A percentile compares a stretch with the other conserved stretches of the same genome.
These are phyloP conservation scores for Propsilocerus akamusi DNA, from an alignment of 1,140 invertebrate genomes.

Conservation along the genomic window DNA sequence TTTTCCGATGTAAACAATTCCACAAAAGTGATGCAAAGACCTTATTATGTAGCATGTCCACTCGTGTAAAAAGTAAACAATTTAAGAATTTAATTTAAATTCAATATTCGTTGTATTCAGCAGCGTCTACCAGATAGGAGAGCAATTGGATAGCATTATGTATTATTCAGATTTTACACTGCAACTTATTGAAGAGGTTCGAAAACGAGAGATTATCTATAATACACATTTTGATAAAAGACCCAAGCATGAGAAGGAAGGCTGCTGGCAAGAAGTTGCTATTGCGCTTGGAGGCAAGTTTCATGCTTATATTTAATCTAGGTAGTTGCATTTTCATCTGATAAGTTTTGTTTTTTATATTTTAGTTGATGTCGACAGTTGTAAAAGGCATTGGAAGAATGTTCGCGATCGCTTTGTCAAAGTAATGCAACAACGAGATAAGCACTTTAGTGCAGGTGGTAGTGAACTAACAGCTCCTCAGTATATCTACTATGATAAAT, in stretches of 20 bases:
- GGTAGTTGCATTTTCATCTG: no score
- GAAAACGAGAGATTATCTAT: neutral
- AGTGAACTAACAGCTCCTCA: neutral
- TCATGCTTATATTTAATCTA: no score
- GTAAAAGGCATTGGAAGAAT: neutral
- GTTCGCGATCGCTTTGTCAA: neutral
- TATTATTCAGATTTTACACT: neutral
- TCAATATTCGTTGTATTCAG: no score
- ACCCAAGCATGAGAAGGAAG: neutral
- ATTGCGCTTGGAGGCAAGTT: no score
- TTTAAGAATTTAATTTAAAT: no score
- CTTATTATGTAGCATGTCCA: no score
- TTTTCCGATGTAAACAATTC: no score
- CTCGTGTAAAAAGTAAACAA: no score
- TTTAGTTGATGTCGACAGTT: neutral
- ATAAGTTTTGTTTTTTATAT: no score
- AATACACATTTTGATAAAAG: neutral
- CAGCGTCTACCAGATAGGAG: no score
- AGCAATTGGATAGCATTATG: no score
- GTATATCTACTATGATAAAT: neutral
- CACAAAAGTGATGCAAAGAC: no score
- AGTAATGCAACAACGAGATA: neutral
- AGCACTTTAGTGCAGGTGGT: neutral
- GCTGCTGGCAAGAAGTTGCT: neutral
- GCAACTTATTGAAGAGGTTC: neutral